Percentiles rank a stretch among this genome's conserved stretches.
phyloP scores from a whole-genome alignment of 2,113 vertebrate species.

The Melanocharis versteri region DNA sequence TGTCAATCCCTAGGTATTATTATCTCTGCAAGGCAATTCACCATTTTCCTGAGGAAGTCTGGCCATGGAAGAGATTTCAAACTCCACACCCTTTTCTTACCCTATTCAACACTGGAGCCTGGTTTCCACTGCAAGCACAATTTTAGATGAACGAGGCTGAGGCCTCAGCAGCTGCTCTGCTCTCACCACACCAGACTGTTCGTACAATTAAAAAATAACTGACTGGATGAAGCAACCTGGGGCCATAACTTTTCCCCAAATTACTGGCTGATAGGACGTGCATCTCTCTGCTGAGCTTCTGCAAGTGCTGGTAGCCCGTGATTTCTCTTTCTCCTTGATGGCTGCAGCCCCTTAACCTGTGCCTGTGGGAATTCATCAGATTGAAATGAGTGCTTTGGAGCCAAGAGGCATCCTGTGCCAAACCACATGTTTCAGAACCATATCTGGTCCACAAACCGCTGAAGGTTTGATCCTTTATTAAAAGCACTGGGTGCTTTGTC shows the following conservation, averaged over 20 bases:
- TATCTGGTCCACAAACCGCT: not conserved
- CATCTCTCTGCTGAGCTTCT: not conserved
- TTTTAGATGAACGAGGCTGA: not conserved
- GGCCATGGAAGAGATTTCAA: not conserved
- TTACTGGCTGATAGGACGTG: not conserved
- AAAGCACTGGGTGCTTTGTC: conserved; percentile 41
- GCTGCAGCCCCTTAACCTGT: not conserved
- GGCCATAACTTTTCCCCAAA: not conserved
- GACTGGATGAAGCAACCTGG: not conserved
- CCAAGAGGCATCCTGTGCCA: not conserved
- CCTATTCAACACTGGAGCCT: not conserved
- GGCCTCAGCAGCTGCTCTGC: not conserved
- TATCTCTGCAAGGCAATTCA: not conserved
- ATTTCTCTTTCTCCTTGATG: not conserved
- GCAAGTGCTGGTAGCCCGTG: not conserved
- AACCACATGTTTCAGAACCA: not conserved
- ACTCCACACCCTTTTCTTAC: not conserved
- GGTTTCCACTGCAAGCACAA: not conserved
- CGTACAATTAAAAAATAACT: not conserved
- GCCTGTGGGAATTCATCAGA: not conserved
- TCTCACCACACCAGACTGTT: not conserved
- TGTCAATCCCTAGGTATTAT: not conserved
- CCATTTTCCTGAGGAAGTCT: conserved; percentile 22
- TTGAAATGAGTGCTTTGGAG: not conserved
- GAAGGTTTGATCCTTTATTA: conserved; percentile 36